phyloP scores from a whole-genome alignment of 1,140 invertebrate genomes.

The Diachasma alloeum region DNA sequence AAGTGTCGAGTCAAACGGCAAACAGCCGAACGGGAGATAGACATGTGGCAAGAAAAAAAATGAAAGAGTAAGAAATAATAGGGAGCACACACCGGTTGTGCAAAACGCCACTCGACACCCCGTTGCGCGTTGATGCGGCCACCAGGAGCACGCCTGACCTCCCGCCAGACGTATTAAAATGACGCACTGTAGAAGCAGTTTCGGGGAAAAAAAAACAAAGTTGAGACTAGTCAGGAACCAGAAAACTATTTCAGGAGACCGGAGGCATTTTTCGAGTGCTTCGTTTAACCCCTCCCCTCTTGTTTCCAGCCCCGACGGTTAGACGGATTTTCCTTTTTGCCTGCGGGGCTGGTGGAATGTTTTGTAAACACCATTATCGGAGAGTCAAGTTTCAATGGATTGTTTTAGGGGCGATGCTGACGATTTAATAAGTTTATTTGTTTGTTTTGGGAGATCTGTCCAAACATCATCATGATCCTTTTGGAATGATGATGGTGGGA shows the following conservation, averaged over 20 bases:
- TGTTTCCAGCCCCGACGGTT: not conserved
- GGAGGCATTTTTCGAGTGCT: not conserved
- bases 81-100: conserved; percentile 52
- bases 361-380: conserved; percentile 9
- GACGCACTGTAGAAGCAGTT: conserved; percentile 41
- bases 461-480: not conserved
- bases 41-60: not conserved
- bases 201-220: conserved; percentile 11
- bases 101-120: conserved; percentile 48
- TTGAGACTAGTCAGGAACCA: not conserved
- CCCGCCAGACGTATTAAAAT: conserved; percentile 62
- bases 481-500: not conserved
- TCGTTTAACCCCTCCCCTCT: not conserved
- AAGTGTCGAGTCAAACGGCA: not conserved
- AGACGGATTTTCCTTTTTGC: not conserved
- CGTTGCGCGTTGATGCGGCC: conserved; percentile 51
- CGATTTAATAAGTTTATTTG: not conserved
- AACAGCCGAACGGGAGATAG: not conserved
- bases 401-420: not conserved
- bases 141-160: conserved; percentile 59
- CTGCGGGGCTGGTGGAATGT: not conserved
- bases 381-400: not conserved
- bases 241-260: conserved; percentile 57
- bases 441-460: not conserved
- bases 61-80: conserved; percentile 15